Evolutionary conservation across 2,888 invertebrate species (phyloP).

Genomic region (Dryobotodes eremita): DNA sequence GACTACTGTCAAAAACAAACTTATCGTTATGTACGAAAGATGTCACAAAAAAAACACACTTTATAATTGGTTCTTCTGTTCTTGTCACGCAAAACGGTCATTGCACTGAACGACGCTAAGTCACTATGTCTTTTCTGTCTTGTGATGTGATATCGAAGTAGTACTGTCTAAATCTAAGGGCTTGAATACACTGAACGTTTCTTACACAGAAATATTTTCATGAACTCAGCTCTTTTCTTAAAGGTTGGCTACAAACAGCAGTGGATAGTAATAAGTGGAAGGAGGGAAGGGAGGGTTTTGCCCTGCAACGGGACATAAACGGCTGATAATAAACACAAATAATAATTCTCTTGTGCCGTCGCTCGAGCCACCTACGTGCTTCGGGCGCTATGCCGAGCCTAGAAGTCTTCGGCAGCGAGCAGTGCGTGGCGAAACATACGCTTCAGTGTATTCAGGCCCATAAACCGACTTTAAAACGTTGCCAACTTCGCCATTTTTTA

Average conservation of each 20-base stretch:
- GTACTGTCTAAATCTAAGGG: background rate
- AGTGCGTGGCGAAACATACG: background rate
- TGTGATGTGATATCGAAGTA: background rate
- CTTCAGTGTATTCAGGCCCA: background rate
- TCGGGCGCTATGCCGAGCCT: background rate
- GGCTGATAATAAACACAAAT: background rate
- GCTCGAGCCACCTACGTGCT: too few relatives aligned
- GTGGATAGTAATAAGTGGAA: background rate
- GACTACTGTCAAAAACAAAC: background rate
- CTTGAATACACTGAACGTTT: background rate
- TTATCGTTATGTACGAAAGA: background rate
- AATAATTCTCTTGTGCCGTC: background rate
- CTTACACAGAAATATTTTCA: background rate
- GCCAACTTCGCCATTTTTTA: background rate
- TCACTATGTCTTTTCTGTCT: background rate
- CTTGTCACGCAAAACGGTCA: background rate
- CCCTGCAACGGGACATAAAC: background rate
- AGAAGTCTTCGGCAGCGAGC: background rate
- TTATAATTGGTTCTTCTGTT: background rate
- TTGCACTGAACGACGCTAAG: background rate
- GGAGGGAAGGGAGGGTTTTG: background rate
- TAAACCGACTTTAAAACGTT: background rate
- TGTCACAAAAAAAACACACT: background rate
- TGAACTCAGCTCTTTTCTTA: background rate
- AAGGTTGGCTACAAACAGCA: too few relatives aligned